A percentile compares a stretch with the other conserved stretches of the same genome.
Evolutionary conservation across 2,888 invertebrate species (phyloP).

Genomic region (Phalera bucephala): DNA sequence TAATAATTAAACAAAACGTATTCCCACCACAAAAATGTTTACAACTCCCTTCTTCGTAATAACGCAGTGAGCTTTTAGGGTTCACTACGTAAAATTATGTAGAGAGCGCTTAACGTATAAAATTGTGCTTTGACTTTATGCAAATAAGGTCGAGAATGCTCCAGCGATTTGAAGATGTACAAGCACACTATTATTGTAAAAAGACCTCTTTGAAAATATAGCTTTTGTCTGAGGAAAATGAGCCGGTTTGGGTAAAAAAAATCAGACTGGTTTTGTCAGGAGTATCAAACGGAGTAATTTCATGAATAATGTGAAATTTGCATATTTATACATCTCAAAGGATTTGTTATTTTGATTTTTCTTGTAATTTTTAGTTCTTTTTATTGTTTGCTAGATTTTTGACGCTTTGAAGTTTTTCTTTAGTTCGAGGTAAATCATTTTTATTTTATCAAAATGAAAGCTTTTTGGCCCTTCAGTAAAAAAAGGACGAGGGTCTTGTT

Average conservation of each 20-base stretch:
- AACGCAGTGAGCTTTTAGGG: constrained; percentile 29
- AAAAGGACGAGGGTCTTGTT: too few relatives aligned
- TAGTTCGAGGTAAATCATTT: too few relatives aligned
- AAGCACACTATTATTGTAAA: constrained; percentile 29
- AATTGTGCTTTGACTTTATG: constrained; percentile 17
- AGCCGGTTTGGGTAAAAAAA: neutral
- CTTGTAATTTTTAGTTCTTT: neutral
- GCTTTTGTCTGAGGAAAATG: constrained; percentile 24
- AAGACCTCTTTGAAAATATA: constrained; percentile 24
- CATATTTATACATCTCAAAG: neutral
- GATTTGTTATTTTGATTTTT: neutral
- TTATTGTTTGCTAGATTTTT: too few relatives aligned
- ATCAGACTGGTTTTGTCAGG: too few relatives aligned
- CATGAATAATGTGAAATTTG: neutral
- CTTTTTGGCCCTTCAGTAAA: too few relatives aligned
- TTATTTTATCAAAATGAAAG: too few relatives aligned
- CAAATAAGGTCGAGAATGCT: constrained; percentile 17
- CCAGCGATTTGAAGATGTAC: constrained; percentile 10
- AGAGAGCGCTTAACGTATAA: constrained; percentile 10
- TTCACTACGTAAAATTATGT: constrained; percentile 27
- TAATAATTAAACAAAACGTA: constrained; percentile 6
- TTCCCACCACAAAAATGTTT: constrained; percentile 5
- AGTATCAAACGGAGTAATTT: constrained; percentile 1
- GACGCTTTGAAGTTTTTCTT: too few relatives aligned
- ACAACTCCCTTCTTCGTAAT: constrained; percentile 24